Percentiles rank a stretch among this genome's conserved stretches.
Evolutionary conservation across 1,140 invertebrate species (phyloP).

Genomic region (Drosophila quadrilineata): DNA sequence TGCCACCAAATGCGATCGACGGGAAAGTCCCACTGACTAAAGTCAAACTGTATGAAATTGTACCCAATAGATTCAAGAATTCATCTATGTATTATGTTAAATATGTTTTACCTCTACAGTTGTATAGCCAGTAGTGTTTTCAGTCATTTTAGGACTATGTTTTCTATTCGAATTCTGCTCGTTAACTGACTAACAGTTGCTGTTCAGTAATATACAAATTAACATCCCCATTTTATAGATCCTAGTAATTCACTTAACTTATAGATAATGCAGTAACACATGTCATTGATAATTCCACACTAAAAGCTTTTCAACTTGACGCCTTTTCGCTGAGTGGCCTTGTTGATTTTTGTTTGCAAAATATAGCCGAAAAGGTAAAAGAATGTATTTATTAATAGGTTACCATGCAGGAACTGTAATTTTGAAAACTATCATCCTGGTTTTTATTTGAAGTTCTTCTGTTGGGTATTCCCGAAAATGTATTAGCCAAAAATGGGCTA

Average conservation of each 20-base stretch:
- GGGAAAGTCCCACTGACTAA: slow-evolving; percentile 72
- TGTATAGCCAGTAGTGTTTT: background rate
- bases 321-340: background rate
- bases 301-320: slow-evolving; percentile 49
- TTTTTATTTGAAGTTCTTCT: too few relatives aligned
- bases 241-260: slow-evolving; percentile 53
- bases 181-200: slow-evolving; percentile 28
- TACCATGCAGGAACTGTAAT: too few relatives aligned
- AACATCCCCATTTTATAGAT: slow-evolving; percentile 49
- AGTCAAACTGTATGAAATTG: slow-evolving; percentile 51
- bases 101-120: too few relatives aligned
- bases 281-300: slow-evolving; percentile 60
- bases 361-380: background rate
- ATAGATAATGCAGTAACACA: slow-evolving; percentile 68
- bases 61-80: too few relatives aligned
- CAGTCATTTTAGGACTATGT: slow-evolving; percentile 37
- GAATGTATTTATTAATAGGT: slow-evolving; percentile 16
- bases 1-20: slow-evolving; percentile 84
- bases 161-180: background rate
- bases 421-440: too few relatives aligned
- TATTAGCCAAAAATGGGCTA: too few relatives aligned
- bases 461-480: too few relatives aligned
- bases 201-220: slow-evolving; percentile 30
- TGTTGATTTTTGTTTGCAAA: slow-evolving; percentile 13
- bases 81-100: too few relatives aligned